Percentiles rank a stretch among this genome's conserved stretches.
Evolutionary conservation across 2,888 invertebrate genomes (phyloP).

Genomic region (Polyommatus icarus): DNA sequence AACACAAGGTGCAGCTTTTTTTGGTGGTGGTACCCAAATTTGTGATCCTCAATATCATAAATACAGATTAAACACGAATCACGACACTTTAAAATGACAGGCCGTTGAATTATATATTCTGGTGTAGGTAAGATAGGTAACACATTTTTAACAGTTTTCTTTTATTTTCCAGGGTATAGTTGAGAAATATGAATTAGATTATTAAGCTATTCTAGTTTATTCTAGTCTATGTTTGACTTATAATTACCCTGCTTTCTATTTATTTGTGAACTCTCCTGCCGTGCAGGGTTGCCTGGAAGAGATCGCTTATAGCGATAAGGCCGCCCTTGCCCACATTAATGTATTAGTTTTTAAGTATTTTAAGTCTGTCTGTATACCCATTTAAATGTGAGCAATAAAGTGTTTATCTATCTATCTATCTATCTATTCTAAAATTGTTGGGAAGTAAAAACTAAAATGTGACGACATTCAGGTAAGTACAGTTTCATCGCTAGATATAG

Average conservation of each 20-base stretch:
- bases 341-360: no score
- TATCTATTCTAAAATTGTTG: neutral
- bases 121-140: neutral
- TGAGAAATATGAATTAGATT: neutral
- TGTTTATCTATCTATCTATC: neutral
- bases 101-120: neutral
- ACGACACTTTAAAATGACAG: neutral
- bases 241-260: no score
- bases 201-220: neutral
- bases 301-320: no score
- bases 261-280: no score
- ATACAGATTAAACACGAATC: neutral
- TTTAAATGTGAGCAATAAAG: no score
- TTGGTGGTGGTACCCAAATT: neutral
- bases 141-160: no score
- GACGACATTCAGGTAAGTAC: neutral
- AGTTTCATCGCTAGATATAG: neutral
- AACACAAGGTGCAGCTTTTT: neutral
- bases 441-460: neutral
- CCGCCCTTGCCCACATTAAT: no score
- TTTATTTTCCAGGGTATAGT: no score
- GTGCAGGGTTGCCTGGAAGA: no score
- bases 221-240: no score
- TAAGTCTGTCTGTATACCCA: no score
- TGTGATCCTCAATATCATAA: neutral